Evolutionary conservation across 1,140 invertebrate species (phyloP).

Genomic region (Pachypeltis micranthus): DNA sequence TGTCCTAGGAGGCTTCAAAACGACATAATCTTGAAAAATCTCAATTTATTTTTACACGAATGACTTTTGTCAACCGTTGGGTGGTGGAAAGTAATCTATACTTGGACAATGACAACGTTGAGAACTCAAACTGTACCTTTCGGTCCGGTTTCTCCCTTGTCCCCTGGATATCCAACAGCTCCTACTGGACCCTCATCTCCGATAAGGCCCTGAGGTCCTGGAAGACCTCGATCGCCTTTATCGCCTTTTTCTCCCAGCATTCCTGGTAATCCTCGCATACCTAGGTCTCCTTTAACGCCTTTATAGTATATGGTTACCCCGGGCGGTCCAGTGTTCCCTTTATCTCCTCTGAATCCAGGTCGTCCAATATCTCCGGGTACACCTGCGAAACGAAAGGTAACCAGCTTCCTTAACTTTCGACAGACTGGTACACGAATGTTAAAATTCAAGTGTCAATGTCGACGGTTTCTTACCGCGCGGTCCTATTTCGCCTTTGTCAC

Average conservation of each 20-base stretch:
- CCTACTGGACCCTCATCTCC: background rate
- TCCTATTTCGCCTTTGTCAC: background rate
- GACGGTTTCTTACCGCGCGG: background rate
- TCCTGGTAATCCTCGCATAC: background rate
- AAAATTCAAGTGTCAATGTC: too few species aligned
- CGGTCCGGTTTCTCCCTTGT: constrained; percentile 6
- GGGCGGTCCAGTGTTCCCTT: background rate
- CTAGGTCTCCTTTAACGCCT: background rate
- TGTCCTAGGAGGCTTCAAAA: too few species aligned
- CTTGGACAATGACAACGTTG: too few species aligned
- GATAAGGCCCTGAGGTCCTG: background rate
- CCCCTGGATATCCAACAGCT: background rate
- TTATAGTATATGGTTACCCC: background rate
- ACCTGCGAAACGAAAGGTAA: too few species aligned
- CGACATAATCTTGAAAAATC: too few species aligned
- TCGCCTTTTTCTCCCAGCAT: background rate
- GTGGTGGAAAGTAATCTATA: too few species aligned
- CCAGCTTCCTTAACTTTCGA: too few species aligned
- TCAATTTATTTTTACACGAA: too few species aligned
- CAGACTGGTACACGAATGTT: too few species aligned
- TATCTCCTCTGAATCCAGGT: background rate
- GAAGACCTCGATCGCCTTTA: background rate
- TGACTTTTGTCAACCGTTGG: too few species aligned
- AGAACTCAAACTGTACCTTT: too few species aligned
- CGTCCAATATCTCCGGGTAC: background rate